Conservation (phyloP, 2,113 vertebrate species). For the Grammomys surdaster region DNA sequence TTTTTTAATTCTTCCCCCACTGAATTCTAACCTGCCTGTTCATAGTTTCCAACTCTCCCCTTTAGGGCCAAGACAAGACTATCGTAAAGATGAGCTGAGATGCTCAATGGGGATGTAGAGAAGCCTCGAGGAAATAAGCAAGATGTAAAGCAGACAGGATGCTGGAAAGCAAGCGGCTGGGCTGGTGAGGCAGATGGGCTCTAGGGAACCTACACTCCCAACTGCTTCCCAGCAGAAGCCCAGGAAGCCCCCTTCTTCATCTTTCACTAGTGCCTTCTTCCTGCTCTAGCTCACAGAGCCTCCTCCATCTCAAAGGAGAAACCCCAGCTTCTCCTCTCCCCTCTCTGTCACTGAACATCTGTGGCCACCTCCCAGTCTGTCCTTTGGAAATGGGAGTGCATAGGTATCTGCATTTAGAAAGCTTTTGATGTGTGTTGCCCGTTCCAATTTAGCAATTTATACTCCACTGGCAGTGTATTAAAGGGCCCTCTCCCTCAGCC, state of each 20-base stretch:
- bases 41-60: not conserved
- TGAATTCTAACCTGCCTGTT: not conserved
- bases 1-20: not conserved
- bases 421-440: slow-evolving; percentile 48
- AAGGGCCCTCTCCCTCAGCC: slow-evolving; percentile 8
- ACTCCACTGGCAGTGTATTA: slow-evolving; percentile 37
- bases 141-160: not conserved
- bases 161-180: not conserved
- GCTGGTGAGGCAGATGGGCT: not conserved
- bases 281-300: not conserved
- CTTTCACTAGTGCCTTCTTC: not conserved
- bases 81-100: not conserved
- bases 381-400: slow-evolving; percentile 37
- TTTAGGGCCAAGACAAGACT: not conserved
- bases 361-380: not conserved
- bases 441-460: slow-evolving; percentile 50
- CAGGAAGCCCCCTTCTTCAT: not conserved
- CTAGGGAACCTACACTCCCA: too few relatives aligned
- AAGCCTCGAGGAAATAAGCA: not conserved
- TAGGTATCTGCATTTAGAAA: slow-evolving; percentile 57
- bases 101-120: not conserved
- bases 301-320: not conserved
- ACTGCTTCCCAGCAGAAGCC: not conserved
- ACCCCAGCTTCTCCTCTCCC: not conserved
- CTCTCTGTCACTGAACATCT: not conserved